phyloP scores from a whole-genome alignment of 1,140 invertebrate species.

The Colletes gigas region DNA sequence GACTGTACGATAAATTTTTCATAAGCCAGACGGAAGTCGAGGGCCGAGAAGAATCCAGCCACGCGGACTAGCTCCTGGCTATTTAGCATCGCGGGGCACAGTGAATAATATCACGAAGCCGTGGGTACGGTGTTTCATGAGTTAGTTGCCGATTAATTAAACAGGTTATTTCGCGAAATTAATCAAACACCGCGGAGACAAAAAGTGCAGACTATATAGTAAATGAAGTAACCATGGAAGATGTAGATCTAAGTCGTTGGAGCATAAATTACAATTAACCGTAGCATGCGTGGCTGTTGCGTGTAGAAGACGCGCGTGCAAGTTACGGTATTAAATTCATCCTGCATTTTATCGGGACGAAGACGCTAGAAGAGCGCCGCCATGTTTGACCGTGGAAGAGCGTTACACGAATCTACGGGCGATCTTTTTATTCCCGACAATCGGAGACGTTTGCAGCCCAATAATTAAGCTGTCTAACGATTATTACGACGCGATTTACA shows the following conservation, averaged over 20 bases:
- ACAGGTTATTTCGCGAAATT: conserved; percentile 46
- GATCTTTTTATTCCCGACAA: conserved; percentile 7
- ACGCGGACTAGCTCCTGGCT: neutral
- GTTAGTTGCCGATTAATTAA: conserved; percentile 46
- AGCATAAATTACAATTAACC: conserved; percentile 73
- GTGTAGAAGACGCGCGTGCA: conserved; percentile 51
- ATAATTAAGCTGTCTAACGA: conserved; percentile 44
- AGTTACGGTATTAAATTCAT: conserved; percentile 59
- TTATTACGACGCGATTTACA: conserved; percentile 36
- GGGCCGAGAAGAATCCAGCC: neutral
- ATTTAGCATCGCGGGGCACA: neutral
- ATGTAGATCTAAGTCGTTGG: conserved; percentile 43
- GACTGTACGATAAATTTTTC: conserved; percentile 7
- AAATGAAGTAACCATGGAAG: conserved; percentile 34
- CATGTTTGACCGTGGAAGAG: neutral
- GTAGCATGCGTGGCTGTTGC: conserved; percentile 49
- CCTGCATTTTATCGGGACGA: conserved; percentile 39
- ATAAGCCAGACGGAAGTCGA: neutral
- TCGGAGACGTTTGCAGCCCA: conserved; percentile 15
- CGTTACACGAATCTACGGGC: neutral
- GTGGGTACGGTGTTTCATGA: conserved; percentile 13
- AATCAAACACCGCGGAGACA: conserved; percentile 44
- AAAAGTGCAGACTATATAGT: conserved; percentile 29
- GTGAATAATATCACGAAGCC: neutral
- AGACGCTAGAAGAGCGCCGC: conserved; percentile 14